phyloP scores from a whole-genome alignment of 2,888 invertebrate genomes.

The Lepidocyrtinus sp. region DNA sequence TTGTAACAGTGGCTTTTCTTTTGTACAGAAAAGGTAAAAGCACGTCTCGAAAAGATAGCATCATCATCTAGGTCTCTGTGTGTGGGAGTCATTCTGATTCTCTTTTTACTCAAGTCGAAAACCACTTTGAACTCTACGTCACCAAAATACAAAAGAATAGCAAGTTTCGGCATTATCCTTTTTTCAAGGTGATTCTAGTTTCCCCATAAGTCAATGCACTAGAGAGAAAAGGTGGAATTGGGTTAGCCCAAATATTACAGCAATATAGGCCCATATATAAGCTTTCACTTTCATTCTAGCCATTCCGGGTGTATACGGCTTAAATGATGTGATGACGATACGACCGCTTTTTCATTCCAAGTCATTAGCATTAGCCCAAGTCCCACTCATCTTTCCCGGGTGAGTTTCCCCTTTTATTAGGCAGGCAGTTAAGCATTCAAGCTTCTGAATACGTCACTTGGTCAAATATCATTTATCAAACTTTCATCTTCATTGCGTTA shows the following conservation, averaged over 20 bases:
- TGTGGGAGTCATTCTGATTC: not conserved
- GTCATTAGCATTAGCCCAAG: slow-evolving; percentile 3
- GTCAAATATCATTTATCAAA: slow-evolving; percentile 18
- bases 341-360: not conserved
- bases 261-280: not conserved
- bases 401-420: not conserved
- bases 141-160: not conserved
- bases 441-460: not conserved
- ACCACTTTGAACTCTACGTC: not conserved
- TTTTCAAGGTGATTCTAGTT: slow-evolving; percentile 4
- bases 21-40: not conserved
- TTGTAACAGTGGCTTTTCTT: not conserved
- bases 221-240: not conserved
- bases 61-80: not conserved
- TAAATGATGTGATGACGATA: not conserved
- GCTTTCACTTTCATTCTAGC: not conserved
- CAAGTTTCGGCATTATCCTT: not conserved
- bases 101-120: not conserved
- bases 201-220: not conserved
- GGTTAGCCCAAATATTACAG: not conserved
- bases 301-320: not conserved
- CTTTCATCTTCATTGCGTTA: not conserved
- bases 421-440: not conserved
- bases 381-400: not conserved
- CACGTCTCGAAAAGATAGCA: slow-evolving; percentile 11